Evolutionary conservation across 2,888 invertebrate genomes (phyloP).

Genomic region (Andrena haemorrhoa): DNA sequence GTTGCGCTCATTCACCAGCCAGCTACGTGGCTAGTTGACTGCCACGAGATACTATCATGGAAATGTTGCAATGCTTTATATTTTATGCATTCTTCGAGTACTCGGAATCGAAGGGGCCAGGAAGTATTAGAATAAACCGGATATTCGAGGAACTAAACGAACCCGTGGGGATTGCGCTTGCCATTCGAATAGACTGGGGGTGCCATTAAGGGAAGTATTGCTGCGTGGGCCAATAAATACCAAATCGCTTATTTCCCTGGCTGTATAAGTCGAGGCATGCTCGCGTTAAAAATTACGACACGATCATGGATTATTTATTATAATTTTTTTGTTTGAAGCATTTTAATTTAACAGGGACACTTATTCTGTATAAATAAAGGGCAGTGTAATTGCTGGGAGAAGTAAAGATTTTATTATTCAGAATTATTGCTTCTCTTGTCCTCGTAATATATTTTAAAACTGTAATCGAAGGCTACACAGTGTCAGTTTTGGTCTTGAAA

Average conservation of each 20-base stretch:
- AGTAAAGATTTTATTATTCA: no score
- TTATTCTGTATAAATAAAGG: no score
- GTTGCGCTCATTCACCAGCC: slow-evolving; percentile 53
- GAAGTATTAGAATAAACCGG: slow-evolving; percentile 68
- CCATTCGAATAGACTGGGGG: slow-evolving; percentile 62
- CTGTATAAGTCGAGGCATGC: not conserved
- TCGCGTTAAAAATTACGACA: no score
- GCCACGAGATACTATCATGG: slow-evolving; percentile 30
- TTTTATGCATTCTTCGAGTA: slow-evolving; percentile 71
- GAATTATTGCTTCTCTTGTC: no score
- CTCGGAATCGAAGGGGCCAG: slow-evolving; percentile 22
- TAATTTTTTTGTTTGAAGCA: no score
- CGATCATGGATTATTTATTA: not conserved
- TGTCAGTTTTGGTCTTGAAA: no score
- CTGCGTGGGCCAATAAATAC: slow-evolving; percentile 19
- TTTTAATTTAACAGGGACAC: no score
- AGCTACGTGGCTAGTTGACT: slow-evolving; percentile 46
- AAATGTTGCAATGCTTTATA: slow-evolving; percentile 63
- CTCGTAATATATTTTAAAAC: no score
- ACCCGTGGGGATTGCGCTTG: slow-evolving; percentile 50
- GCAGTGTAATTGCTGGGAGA: no score
- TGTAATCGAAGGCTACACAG: no score
- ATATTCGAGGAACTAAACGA: slow-evolving; percentile 55
- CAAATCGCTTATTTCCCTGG: slow-evolving; percentile 14
- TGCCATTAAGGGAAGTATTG: slow-evolving; percentile 58